Evolutionary conservation across 1,140 invertebrate species (phyloP), one percentile per base, ranked within the genome.

Genomic region (Zaprionus lachaisei): DNA sequence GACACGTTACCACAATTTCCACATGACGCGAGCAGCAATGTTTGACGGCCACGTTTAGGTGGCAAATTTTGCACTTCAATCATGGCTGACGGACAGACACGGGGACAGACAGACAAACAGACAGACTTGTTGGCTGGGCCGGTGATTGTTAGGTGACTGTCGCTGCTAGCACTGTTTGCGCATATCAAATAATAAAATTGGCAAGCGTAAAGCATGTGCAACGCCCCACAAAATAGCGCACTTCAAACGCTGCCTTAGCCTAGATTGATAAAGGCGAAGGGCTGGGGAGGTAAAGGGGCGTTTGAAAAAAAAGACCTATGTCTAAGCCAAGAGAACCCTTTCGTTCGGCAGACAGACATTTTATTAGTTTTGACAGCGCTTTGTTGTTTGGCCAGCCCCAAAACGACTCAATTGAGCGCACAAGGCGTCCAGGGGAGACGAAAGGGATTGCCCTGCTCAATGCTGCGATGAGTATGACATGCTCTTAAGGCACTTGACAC

Each of bases 321-420:
- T 28, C 44, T 77, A 65, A 20, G 64, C 26, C 31, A 14, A 44
- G 44, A 69, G 34, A 84, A 90, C 85, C 86, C 82, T 90, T 90
- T 81, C 37, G 37, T 44, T 81, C 67, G 71, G n/a, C 58, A 82
- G 82, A 90, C 83, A 91, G 82, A 90, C 83, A 91, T 83, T 91
- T 91, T 91, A 91, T 91, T 91, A 91, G 87, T 91, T 91, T 91
- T 91, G 87, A 91, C 87, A 91, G 83, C 80, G 79, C 80, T 91
- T 90, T 90, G 86, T 85, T 80, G 68, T 77, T 47, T 73, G 58
- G 24, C 38, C 68, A 57, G 47, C 44, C 55, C 51, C 61, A 22
- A 47, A 66, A 64, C 62, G 34, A 49, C 57, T 71, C 67, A 71
- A 65, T 75, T 55, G 67, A 63, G 67, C 67, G 72, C 31, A 41